These are phyloP conservation scores for Stegostoma tigrinum DNA, from an alignment of 2,113 vertebrate genomes.

Conservation along the genomic window DNA sequence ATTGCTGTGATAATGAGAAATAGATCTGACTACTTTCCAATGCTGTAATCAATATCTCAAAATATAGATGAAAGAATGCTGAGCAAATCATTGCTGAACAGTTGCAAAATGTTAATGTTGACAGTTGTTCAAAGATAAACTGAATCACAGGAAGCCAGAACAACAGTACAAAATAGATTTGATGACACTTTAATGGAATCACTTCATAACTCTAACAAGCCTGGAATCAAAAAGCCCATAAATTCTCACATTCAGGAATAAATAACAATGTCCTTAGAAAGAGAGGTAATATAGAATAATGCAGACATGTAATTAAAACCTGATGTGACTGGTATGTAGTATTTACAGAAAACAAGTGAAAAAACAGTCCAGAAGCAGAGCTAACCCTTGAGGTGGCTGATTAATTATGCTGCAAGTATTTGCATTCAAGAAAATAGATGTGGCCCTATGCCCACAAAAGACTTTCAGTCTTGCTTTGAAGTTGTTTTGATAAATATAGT, in stretches of 20 bases:
- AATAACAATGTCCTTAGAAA: neutral
- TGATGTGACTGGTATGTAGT: neutral
- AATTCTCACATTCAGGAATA: neutral
- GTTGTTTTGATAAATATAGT: neutral
- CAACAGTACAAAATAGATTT: neutral
- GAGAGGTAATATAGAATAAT: neutral
- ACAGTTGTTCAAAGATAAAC: neutral
- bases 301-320: neutral
- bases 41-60: conserved; percentile 1
- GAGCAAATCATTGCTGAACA: neutral
- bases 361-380: neutral
- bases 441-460: neutral
- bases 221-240: neutral
- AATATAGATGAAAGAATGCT: neutral
- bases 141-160: neutral
- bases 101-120: neutral
- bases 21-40: neutral
- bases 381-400: neutral
- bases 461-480: neutral
- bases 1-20: neutral
- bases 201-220: neutral
- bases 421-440: neutral
- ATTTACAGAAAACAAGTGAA: neutral
- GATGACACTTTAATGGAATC: neutral
- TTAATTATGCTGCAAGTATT: conserved; percentile 10